Percentiles rank a stretch among this genome's conserved stretches.
Conservation (phyloP, 2,888 invertebrate genomes). For the Nemoura dubitans region DNA sequence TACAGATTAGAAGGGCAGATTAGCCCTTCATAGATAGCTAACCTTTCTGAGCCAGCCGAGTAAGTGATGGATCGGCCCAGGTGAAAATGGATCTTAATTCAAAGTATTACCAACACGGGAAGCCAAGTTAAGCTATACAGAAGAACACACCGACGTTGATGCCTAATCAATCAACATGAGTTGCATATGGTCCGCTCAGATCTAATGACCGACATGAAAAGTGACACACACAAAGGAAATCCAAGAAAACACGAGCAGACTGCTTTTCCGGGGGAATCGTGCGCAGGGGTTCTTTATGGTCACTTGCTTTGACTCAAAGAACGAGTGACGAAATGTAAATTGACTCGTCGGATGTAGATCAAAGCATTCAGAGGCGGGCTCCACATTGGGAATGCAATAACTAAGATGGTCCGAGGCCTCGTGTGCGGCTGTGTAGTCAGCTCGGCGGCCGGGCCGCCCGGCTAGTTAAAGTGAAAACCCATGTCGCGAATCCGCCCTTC, state of each 20-base stretch:
- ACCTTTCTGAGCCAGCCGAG: not conserved
- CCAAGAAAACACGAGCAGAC: not conserved
- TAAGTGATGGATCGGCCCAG: slow-evolving; percentile 41
- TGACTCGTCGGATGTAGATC: not conserved
- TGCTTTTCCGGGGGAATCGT: not conserved
- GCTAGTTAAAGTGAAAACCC: slow-evolving; percentile 29
- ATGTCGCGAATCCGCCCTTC: slow-evolving; percentile 19
- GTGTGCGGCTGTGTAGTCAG: not conserved
- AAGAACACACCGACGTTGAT: not conserved
- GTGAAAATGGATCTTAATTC: slow-evolving; percentile 44
- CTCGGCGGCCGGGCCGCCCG: not conserved
- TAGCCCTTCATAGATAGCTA: slow-evolving; percentile 13
- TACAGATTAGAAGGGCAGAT: not conserved
- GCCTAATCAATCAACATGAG: not conserved
- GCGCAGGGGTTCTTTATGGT: not conserved
- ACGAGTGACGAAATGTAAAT: slow-evolving; percentile 7
- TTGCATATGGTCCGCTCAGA: not conserved
- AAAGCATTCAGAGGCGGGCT: not conserved
- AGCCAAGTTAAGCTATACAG: not conserved
- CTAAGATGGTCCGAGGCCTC: slow-evolving; percentile 29
- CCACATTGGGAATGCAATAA: slow-evolving; percentile 37
- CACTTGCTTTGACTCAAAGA: not conserved
- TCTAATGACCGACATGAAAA: not conserved
- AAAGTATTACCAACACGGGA: not conserved
- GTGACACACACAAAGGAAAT: not conserved